Base-by-base conservation (phyloP, 2,888 invertebrate species). In the Mimachlamys varia region DNA sequence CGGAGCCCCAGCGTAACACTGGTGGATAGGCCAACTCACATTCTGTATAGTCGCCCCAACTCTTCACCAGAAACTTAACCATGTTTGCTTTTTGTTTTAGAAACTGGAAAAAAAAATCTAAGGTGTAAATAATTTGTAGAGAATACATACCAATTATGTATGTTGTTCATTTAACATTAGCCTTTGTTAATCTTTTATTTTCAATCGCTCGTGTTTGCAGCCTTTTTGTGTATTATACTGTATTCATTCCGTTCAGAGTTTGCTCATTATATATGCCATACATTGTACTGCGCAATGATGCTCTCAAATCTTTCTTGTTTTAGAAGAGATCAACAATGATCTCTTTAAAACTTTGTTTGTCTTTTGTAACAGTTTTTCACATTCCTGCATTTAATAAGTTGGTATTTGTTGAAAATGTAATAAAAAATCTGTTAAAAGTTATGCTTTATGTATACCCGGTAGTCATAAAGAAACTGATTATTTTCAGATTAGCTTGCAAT, bases 211-310 rank as follows among this genome's bases (percentile, higher is more conserved):
- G 33, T 76, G 27, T 76, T 13, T 22, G 76, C 76, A 76, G 76
- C 76, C 33, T 13, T 76, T 33, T 76, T 76, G 76, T 76, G 76
- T 76, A 33, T 76, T 15, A 76, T 76, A 76, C 76, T 76, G 15
- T 33, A 76, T 76, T 76, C 76, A 76, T 76, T 76, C 76, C 76
- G 17, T 76, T 76, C 12, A 33, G 12, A 76, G 76, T 27, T 76
- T 58, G 33, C 76, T 76, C 76, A 33, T 76, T 76, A 33, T 76
- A 76, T 27, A 76, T 76, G 76, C 76, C 76, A 62, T 76, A 33
- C 27, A 76, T 10, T 33, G 7, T 76, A 33, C 76, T 76, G 76
- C 33, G 76, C 76, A 76, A 13, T 33, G 12, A 33, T 76, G 76
- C 27, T 76, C 33, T 15, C 13, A 27, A 33, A 27, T 33, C 33